phyloP scores from a whole-genome alignment of 2,888 invertebrate genomes.

The Belgica antarctica region DNA sequence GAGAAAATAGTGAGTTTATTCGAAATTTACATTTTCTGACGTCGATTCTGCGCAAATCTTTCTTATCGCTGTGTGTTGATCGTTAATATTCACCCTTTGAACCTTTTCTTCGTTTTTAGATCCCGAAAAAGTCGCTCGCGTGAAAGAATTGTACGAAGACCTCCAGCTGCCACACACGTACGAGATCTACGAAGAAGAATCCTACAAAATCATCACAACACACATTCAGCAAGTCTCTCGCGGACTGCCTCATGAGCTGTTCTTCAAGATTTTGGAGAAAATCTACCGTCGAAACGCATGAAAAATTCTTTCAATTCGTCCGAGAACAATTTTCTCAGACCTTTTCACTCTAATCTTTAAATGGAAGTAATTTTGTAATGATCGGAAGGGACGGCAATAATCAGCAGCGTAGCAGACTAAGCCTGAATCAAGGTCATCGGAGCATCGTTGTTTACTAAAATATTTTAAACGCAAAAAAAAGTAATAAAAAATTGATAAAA shows the following conservation, averaged over 20 bases:
- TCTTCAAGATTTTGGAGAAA: constrained; percentile 77
- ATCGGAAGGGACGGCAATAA: too few relatives aligned
- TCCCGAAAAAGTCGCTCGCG: constrained; percentile 63
- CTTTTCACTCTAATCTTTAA: not conserved
- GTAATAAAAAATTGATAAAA: too few relatives aligned
- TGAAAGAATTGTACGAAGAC: constrained; percentile 75
- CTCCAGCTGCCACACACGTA: constrained; percentile 73
- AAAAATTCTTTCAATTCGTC: constrained; percentile 46
- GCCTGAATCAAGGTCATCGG: too few relatives aligned
- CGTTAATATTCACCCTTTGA: too few relatives aligned
- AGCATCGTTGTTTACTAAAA: too few relatives aligned
- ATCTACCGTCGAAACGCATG: constrained; percentile 72
- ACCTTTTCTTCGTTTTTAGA: constrained; percentile 52
- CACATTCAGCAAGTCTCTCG: constrained; percentile 82
- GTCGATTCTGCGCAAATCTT: too few relatives aligned
- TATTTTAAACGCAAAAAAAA: too few relatives aligned
- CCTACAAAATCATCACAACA: constrained; percentile 74
- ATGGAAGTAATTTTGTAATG: too few relatives aligned
- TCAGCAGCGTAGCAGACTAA: too few relatives aligned
- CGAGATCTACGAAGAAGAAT: constrained; percentile 78
- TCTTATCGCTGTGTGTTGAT: too few relatives aligned
- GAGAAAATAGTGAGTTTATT: constrained; percentile 55
- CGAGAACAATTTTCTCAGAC: not conserved
- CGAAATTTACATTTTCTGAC: not conserved
- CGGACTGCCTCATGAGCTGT: constrained; percentile 75